Conservation (phyloP, 2,113 vertebrate species). For the Forbesichthys agassizii region DNA sequence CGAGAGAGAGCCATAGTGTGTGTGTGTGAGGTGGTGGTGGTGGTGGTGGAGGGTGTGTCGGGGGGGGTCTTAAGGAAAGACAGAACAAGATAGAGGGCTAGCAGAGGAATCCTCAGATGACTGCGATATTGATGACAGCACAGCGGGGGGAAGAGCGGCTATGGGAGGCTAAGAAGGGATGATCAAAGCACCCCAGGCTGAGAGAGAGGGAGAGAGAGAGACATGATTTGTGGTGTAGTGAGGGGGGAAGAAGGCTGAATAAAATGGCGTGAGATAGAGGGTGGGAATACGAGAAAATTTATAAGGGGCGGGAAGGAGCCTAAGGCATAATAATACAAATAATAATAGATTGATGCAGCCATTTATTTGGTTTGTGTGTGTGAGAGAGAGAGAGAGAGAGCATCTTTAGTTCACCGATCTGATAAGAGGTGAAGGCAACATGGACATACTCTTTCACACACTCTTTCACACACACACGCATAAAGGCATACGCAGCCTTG, state of each 20-base stretch:
- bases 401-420: constrained; percentile 48
- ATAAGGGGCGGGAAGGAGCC: constrained; percentile 2
- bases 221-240: not conserved
- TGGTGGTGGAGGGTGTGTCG: not conserved
- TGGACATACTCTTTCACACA: constrained; percentile 5
- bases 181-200: constrained; percentile 66
- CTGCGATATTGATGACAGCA: constrained; percentile 72
- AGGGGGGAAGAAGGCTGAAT: not conserved
- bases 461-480: constrained; percentile 6
- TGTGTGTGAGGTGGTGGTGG: not conserved
- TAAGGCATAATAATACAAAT: constrained; percentile 6
- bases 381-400: constrained; percentile 40
- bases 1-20: constrained; percentile 15
- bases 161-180: constrained; percentile 60
- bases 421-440: constrained; percentile 58
- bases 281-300: not conserved
- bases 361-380: constrained; percentile 23
- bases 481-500: not conserved
- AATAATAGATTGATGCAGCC: not conserved
- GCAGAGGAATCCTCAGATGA: constrained; percentile 67
- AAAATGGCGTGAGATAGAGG: not conserved
- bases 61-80: constrained; percentile 53
- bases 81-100: constrained; percentile 55
- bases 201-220: constrained; percentile 18
- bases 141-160: constrained; percentile 56